Conservation (phyloP, 2,113 vertebrate species). For the Ochotona curzoniae region DNA sequence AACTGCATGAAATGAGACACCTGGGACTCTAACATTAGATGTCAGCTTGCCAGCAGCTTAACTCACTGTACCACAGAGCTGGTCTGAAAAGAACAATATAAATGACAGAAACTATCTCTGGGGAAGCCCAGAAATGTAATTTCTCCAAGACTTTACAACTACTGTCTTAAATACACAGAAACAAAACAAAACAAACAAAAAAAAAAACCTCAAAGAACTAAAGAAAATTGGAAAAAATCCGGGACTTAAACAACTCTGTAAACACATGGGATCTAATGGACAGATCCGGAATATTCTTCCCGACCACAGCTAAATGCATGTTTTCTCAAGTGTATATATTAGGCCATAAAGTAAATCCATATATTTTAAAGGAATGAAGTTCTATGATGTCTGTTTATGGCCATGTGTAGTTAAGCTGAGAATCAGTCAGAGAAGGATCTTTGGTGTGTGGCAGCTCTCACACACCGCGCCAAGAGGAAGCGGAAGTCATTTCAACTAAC, state of each 20-base stretch:
- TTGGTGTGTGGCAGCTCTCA: neutral
- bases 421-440: neutral
- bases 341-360: neutral
- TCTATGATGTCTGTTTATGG: neutral
- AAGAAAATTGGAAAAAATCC: neutral
- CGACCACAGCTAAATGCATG: neutral
- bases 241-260: neutral
- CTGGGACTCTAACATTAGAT: no score
- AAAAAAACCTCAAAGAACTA: neutral
- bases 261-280: neutral
- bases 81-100: neutral
- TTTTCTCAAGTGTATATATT: neutral
- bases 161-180: neutral
- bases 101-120: neutral
- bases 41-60: no score
- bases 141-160: neutral
- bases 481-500: neutral
- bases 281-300: neutral
- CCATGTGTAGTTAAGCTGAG: neutral
- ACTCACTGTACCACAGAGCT: no score
- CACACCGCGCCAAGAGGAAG: slow-evolving; percentile 36
- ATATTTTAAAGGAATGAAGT: neutral
- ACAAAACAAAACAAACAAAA: neutral
- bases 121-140: neutral
- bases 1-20: no score